Base-by-base conservation (phyloP, 2,113 vertebrate species). In the Donacobius atricapilla region DNA sequence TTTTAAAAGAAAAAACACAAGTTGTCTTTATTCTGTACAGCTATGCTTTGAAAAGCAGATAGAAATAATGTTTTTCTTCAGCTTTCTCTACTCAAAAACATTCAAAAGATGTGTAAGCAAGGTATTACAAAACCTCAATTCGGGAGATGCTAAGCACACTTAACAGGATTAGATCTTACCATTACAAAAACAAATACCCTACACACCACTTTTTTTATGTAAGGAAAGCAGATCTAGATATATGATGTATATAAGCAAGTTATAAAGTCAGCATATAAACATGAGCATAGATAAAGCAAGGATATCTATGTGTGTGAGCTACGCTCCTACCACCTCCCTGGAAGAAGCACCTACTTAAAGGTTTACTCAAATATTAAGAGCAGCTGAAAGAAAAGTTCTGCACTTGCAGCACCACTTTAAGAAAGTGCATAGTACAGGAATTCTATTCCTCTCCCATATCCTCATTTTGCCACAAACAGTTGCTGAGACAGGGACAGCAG, bases 261-360 rank as follows among this genome's bases (percentile, higher is more conserved):
- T 66, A 61, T 14, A 23, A 71, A 58, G 16, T 24, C 37, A 31
- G 22, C 11, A 27, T 9, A 24, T 25, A 28, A 21, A 37, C 10
- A 37, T 3, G 5, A 77, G 19, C 40, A 77, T 0, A 40, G n/a
- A 27, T 39, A 28, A 60, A 79, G 28, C 13, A 28, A 66, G 19
- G 1, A 9, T 2, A 22, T 11, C 15, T 11, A 1, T 2, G 1
- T 5, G 17, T 21, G 15, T 13, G 4, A 33, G 18, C 45, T 27
- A 15, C 9, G 31, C 40, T 77, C 13, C 1, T 18, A 45, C 11
- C 47, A 33, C 6, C 33, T 70, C 18, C 10, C 33, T 60, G 50
- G n/a, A 87, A 51, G 18, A 72, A 65, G 22, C 61, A 51, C 31
- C 42, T 28, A 37, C 30, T 60, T 53, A 35, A 79, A 76, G 13